Base-by-base conservation (phyloP, 2,888 invertebrate genomes). In the Leistus spinibarbis region DNA sequence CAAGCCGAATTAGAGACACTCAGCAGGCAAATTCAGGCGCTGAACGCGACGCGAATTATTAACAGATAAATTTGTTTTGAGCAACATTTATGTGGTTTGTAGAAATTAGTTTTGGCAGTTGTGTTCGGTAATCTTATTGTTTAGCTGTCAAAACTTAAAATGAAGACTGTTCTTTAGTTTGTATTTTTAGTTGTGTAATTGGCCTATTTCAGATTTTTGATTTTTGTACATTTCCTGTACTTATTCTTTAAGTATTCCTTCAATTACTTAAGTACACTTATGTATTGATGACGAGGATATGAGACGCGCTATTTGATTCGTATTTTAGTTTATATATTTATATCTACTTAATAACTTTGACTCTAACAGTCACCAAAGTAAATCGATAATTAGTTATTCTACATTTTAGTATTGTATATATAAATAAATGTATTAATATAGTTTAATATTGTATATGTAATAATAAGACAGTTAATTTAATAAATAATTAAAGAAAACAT, bases 21-120 rank as follows among this genome's bases (percentile, higher is more conserved):
- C 9, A 71, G 63, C 27, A 66, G 54, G 17, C 57, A 72, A 57
- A 54, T 66, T 24, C 72, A 72, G 66, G 27, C 56, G 16, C 16
- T 16, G 20, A 73, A 73, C 62, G 23, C 54, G 1, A 40, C 40
- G 40, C 60, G 62, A 5, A 20, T 5, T 23, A 54, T 17, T 53
- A 62, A 67, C 57, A 73, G 73, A 73, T 73, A 73, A 73, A 40
- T 40, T 1, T 13, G 40, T 40, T 40, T 40, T 1, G 7, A 40
- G 13, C 40, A 3, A 5, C 7, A 10, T 40, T 40, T 40, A 10
- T 40, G 40, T 40, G 13, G 7, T 40, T 40, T 40, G 40, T 10
- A 40, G 40, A 40, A 10, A 40, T 40, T 40, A 7, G 40, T 40
- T 40, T 40, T 40, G 40, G 13, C 40, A 40, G 40, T 40, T 4